Conservation (phyloP, 1,140 invertebrate genomes). For the Zaprionus lachaisei region DNA sequence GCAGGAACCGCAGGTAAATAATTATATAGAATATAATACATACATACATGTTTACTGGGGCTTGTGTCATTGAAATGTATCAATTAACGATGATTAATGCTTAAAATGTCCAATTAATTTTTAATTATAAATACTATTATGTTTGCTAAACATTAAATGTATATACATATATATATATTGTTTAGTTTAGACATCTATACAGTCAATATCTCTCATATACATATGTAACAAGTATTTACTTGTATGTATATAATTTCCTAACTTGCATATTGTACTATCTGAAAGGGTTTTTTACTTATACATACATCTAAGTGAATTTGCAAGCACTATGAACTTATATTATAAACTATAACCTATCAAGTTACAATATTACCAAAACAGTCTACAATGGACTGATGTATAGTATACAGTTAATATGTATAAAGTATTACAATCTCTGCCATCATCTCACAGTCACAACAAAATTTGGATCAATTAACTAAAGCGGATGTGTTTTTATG, state of each 20-base stretch:
- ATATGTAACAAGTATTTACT: no score
- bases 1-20: slow-evolving; percentile 87
- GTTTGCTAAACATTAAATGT: neutral
- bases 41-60: no score
- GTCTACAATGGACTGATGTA: neutral
- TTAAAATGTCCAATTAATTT: slow-evolving; percentile 62
- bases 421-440: slow-evolving; percentile 60
- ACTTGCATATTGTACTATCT: no score
- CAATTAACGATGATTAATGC: slow-evolving; percentile 22
- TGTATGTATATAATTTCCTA: no score
- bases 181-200: neutral
- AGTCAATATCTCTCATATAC: neutral
- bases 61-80: neutral
- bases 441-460: slow-evolving; percentile 71
- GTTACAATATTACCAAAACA: neutral
- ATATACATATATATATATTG: neutral
- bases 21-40: neutral
- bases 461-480: slow-evolving; percentile 65
- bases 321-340: neutral
- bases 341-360: neutral
- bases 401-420: slow-evolving; percentile 36
- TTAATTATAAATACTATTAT: neutral
- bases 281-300: no score
- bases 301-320: no score
- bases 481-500: slow-evolving; percentile 53